Percentiles rank a stretch among this genome's conserved stretches.
phyloP scores from a whole-genome alignment of 2,113 vertebrate species.

The Albula glossodonta region DNA sequence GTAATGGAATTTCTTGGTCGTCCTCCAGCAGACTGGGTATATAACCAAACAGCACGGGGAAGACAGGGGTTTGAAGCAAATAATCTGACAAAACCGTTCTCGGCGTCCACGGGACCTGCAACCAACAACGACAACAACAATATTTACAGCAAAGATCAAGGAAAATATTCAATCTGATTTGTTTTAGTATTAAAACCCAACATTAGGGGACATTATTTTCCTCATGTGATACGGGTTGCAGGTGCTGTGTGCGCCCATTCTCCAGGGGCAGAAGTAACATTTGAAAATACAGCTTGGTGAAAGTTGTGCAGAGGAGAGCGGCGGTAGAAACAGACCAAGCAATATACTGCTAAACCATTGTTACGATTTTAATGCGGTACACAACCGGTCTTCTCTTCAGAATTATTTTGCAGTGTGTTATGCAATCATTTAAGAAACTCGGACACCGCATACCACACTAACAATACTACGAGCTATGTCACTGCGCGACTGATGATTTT shows the following conservation, averaged over 20 bases:
- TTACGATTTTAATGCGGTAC: neutral
- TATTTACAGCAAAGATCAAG: neutral
- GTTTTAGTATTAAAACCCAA: neutral
- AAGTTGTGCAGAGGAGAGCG: neutral
- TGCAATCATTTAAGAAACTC: neutral
- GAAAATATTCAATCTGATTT: neutral
- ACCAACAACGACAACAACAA: neutral
- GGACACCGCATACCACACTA: neutral
- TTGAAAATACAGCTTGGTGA: neutral
- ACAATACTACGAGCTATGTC: neutral
- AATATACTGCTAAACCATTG: neutral
- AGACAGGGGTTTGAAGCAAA: constrained; percentile 50
- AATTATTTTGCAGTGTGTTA: neutral
- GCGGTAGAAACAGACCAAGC: neutral
- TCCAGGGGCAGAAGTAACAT: neutral
- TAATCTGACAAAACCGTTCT: neutral
- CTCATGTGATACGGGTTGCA: neutral
- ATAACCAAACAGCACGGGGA: constrained; percentile 41
- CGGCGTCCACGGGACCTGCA: neutral
- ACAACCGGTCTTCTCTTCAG: neutral
- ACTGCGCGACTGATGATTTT: neutral
- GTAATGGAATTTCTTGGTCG: neutral
- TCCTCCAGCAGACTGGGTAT: constrained; percentile 31
- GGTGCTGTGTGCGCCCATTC: neutral
- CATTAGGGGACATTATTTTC: neutral